Conservation (phyloP, 2,888 invertebrate species). For the Idaea aversata region DNA sequence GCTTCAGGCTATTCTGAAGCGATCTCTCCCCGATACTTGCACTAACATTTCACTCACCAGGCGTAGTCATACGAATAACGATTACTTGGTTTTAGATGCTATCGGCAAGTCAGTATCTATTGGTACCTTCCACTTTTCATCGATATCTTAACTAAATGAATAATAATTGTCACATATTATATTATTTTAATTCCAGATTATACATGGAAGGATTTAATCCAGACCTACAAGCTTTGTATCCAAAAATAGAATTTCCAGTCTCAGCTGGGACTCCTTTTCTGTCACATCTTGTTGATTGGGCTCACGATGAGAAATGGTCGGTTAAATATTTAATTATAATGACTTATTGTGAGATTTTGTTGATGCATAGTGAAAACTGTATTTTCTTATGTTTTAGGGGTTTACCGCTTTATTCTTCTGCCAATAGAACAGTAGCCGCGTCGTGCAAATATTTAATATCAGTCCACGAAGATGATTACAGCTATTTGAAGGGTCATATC, state of each 20-base stretch:
- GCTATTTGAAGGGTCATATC: neutral
- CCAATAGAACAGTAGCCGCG: neutral
- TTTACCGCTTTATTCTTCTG: neutral
- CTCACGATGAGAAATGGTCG: constrained; percentile 85
- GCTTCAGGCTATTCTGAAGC: constrained; percentile 84
- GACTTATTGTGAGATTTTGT: neutral
- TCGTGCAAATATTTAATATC: neutral
- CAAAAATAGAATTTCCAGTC: constrained; percentile 87
- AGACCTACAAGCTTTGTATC: constrained; percentile 85
- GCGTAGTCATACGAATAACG: constrained; percentile 81
- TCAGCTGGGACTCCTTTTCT: constrained; percentile 90
- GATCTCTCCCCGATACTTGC: constrained; percentile 82
- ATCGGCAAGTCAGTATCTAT: constrained; percentile 59
- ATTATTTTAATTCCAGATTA: constrained; percentile 70
- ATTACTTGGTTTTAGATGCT: constrained; percentile 76
- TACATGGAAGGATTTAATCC: constrained; percentile 87
- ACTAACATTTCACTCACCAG: constrained; percentile 86
- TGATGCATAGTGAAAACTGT: neutral
- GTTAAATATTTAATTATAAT: neutral
- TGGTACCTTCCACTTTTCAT: neutral
- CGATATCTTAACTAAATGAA: neutral
- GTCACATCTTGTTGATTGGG: constrained; percentile 89
- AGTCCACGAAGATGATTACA: neutral
- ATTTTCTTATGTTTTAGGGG: neutral
- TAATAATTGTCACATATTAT: neutral